phyloP scores from a whole-genome alignment of 2,888 invertebrate genomes.

The Lissonota sp. region DNA sequence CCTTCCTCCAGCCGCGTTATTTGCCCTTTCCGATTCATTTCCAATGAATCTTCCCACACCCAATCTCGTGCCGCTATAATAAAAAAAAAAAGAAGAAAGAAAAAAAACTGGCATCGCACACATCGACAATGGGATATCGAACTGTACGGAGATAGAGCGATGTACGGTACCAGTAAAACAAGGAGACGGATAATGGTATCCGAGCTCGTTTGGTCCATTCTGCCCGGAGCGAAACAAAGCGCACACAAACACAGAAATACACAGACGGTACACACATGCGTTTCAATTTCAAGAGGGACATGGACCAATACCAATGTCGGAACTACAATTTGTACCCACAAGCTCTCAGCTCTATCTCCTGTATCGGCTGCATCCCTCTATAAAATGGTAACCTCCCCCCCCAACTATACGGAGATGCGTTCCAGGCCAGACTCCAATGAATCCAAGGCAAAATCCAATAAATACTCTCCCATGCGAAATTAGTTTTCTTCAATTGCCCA shows the following conservation, averaged over 20 bases:
- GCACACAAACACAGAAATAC: no score
- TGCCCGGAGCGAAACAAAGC: constrained; percentile 39
- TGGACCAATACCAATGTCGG: constrained; percentile 18
- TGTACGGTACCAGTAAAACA: constrained; percentile 16
- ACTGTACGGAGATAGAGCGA: constrained; percentile 34
- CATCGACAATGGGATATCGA: constrained; percentile 7
- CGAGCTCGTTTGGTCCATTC: constrained; percentile 35
- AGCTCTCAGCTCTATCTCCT: not conserved
- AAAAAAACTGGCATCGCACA: constrained; percentile 9
- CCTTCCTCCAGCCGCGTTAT: constrained; percentile 67
- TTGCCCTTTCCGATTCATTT: constrained; percentile 78
- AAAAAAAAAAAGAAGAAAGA: not conserved
- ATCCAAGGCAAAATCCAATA: constrained; percentile 69
- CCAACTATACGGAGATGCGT: no score
- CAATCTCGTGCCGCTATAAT: constrained; percentile 28
- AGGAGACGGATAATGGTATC: constrained; percentile 33
- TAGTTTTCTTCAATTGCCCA: constrained; percentile 54
- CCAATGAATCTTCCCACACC: constrained; percentile 75
- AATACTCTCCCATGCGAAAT: constrained; percentile 73
- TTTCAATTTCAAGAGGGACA: constrained; percentile 15
- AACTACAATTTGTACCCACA: constrained; percentile 9
- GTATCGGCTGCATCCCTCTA: no score
- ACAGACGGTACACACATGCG: not conserved
- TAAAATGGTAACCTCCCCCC: no score
- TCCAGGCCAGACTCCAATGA: constrained; percentile 7